These are phyloP conservation scores for Phyllotreta striolata DNA, from an alignment of 2,888 invertebrate species.

Conservation along the genomic window DNA sequence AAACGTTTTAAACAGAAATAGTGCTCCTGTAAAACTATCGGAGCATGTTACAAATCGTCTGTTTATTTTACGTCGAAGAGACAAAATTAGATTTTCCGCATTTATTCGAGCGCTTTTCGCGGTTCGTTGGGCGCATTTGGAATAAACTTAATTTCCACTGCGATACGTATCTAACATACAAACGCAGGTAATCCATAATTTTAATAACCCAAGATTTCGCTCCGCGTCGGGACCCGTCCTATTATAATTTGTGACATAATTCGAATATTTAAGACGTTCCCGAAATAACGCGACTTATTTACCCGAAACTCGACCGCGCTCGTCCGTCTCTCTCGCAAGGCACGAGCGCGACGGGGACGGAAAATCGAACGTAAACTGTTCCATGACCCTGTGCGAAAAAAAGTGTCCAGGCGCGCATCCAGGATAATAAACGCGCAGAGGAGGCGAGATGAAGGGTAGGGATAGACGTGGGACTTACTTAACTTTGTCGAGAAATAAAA, in stretches of 20 bases:
- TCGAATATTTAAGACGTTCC: conserved; percentile 46
- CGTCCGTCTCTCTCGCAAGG: conserved; percentile 18
- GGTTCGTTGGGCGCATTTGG: not conserved
- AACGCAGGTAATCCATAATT: not conserved
- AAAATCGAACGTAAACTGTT: conserved; percentile 23
- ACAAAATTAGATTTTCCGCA: no score
- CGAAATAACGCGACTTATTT: conserved; percentile 46
- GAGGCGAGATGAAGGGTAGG: conserved; percentile 35
- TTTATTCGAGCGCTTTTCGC: not conserved
- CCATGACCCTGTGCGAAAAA: conserved; percentile 28
- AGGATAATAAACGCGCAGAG: conserved; percentile 6
- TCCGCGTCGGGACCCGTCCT: conserved; percentile 25
- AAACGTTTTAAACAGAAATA: no score
- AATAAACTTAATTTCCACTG: conserved; percentile 4
- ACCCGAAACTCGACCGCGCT: conserved; percentile 35
- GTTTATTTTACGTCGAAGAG: no score
- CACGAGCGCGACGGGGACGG: conserved; percentile 20
- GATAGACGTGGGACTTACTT: conserved; percentile 45
- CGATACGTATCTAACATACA: not conserved
- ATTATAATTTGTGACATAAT: conserved; percentile 49
- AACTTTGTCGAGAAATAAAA: conserved; percentile 47
- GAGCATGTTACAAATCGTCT: no score
- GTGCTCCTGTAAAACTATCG: no score
- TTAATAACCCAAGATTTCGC: conserved; percentile 14
- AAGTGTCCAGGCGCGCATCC: conserved; percentile 28